Conservation (phyloP, 2,113 vertebrate species). For the Petroica traversi region DNA sequence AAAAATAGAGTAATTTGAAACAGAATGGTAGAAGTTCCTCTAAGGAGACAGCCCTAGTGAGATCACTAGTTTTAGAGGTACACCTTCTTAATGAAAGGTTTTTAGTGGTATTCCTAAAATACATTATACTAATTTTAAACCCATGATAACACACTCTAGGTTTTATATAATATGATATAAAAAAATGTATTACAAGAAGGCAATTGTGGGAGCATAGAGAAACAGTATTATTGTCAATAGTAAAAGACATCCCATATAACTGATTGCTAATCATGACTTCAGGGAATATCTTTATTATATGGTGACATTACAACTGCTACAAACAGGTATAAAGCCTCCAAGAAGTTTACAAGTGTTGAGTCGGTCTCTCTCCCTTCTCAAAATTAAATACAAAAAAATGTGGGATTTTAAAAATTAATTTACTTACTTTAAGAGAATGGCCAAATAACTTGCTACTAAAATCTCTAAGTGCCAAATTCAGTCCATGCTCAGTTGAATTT, state of each 20-base stretch:
- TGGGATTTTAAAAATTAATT: neutral
- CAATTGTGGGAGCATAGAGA: neutral
- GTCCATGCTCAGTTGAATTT: neutral
- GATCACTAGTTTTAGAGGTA: neutral
- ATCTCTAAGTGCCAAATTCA: neutral
- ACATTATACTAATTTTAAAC: neutral
- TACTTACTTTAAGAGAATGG: neutral
- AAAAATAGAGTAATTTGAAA: neutral
- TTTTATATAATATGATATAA: neutral
- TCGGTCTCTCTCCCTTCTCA: neutral
- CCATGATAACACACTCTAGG: neutral
- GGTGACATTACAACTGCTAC: neutral
- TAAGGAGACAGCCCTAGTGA: neutral
- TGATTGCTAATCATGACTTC: neutral
- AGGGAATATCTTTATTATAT: neutral
- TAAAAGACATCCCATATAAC: neutral
- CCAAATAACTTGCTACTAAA: constrained; percentile 21
- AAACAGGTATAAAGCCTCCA: neutral
- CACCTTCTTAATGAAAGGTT: neutral
- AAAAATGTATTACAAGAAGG: neutral
- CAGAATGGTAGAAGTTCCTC: neutral
- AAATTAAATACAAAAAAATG: neutral
- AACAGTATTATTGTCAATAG: neutral
- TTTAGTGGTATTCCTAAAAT: constrained; percentile 8
- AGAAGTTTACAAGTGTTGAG: neutral